A percentile compares a stretch with the other conserved stretches of the same genome.
Evolutionary conservation across 1,140 invertebrate species (phyloP).

Genomic region (Triops cancriformis): DNA sequence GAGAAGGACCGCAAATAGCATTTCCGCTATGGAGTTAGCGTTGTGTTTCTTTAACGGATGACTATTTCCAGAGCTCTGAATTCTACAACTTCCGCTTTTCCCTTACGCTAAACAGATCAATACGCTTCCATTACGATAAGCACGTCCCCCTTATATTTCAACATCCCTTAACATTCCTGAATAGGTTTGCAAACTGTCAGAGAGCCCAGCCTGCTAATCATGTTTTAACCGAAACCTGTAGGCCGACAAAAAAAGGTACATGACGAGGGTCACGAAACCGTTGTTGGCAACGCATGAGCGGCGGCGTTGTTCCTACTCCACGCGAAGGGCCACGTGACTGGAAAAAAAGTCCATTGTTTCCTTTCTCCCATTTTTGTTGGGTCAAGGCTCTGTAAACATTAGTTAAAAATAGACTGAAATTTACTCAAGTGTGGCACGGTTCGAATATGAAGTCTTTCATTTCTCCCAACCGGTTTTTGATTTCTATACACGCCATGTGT

Average conservation of each 20-base stretch:
- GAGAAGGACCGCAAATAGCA: background rate
- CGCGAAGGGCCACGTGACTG: background rate
- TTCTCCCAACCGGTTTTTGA: background rate
- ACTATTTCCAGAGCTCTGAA: background rate
- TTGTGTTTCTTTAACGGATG: background rate
- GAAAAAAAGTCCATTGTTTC: background rate
- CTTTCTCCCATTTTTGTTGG: background rate
- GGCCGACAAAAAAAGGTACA: background rate
- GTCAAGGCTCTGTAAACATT: background rate
- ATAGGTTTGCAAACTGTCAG: too few species aligned
- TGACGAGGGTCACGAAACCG: background rate
- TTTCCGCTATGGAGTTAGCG: background rate
- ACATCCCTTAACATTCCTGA: too few species aligned
- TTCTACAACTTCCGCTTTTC: background rate
- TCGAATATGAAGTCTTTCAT: background rate
- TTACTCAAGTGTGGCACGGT: background rate
- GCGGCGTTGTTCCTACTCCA: background rate
- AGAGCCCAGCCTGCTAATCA: too few species aligned
- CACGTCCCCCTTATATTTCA: too few species aligned
- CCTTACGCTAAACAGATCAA: background rate
- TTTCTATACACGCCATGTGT: background rate
- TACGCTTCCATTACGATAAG: background rate
- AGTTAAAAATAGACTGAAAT: background rate
- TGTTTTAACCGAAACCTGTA: background rate
- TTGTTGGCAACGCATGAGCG: background rate